Base-by-base conservation (phyloP, 2,888 invertebrate species). In the Abrostola triplasia region DNA sequence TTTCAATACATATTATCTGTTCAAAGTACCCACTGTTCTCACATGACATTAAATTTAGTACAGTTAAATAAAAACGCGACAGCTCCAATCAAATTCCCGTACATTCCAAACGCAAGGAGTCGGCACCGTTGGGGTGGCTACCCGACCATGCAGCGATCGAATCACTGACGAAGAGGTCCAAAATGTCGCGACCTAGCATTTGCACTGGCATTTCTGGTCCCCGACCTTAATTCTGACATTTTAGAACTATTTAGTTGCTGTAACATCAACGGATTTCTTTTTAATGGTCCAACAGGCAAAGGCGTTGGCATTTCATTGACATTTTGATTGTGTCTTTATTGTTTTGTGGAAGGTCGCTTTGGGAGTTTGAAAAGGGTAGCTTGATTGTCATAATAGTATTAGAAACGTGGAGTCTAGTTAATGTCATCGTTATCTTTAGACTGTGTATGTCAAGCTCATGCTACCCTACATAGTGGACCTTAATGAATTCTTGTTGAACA, bases 221-320 rank as follows among this genome's bases (percentile, higher is more conserved):
- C 67, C 77, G 71, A 82, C 89, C 89, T 88, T 87, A 86, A 83
- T 89, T 86, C 83, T 88, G 88, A 87, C 88, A 89, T 89, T 89
- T 84, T 58, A 63, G 0, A 62, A 80, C 80, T 84, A 81, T 83
- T 81, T 83, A 78, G 77, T 71, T 75, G 71, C 64, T 76, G 79
- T 73, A 70, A 55, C 59, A 76, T 80, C 63, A 52, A 60, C 60
- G 59, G 66, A 63, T 57, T 69, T 75, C 59, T 70, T 81, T 80
- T 71, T 75, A 72, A 79, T 72, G 75, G 67, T 65, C 42, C 67
- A 36, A 49, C 44, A 51, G 73, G 76, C 72, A 76, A 69, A 54
- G 36, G 51, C 52, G 63, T 60, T 48, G 73, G 41, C 59, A 76
- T 81, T 81, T 73, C 5, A 48, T 64, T 69, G 77, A 66, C 64